A percentile compares a stretch with the other conserved stretches of the same genome.
Conservation (phyloP, 2,113 vertebrate species). For the Baryphthengus martii region DNA sequence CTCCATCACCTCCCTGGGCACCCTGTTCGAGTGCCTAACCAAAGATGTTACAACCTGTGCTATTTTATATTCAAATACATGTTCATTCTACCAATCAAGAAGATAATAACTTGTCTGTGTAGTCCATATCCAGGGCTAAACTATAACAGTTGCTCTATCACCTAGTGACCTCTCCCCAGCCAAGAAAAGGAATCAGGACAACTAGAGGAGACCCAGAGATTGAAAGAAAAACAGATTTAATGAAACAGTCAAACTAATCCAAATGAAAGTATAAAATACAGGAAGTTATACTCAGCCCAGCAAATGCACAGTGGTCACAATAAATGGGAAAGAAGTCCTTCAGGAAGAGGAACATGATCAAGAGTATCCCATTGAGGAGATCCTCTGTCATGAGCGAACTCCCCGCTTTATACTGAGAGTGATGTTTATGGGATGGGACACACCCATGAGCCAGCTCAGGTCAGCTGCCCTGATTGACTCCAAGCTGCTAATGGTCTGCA, state of each 20-base stretch:
- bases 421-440: background rate
- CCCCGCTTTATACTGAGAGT: background rate
- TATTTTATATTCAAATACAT: constrained; percentile 4
- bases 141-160: background rate
- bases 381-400: background rate
- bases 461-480: background rate
- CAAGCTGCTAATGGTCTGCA: background rate
- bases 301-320: background rate
- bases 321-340: background rate
- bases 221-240: background rate
- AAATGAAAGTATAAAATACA: background rate
- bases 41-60: background rate
- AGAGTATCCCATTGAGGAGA: background rate
- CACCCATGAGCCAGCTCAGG: background rate
- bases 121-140: background rate
- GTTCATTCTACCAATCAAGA: background rate
- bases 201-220: background rate
- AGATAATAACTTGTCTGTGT: background rate
- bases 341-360: background rate
- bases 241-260: background rate
- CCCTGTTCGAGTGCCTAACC: too few relatives aligned
- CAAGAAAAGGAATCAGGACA: background rate
- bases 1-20: too few relatives aligned
- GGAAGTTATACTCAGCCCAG: background rate
- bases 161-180: background rate